Evolutionary conservation across 2,888 invertebrate species (phyloP), one percentile per base, ranked within the genome.

Genomic region (Rhogogaster chlorosoma): DNA sequence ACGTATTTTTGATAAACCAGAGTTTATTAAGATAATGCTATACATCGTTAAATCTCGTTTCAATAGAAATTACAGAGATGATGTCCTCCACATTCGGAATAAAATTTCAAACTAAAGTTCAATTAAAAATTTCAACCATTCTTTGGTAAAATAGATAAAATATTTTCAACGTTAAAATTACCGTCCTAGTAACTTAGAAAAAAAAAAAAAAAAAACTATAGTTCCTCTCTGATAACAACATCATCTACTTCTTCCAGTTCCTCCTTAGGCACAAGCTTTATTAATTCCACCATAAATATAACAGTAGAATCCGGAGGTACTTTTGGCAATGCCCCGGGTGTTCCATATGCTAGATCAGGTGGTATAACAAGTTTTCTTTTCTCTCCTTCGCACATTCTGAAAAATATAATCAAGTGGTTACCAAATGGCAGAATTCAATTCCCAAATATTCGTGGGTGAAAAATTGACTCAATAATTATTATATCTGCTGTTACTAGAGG

Each of bases 301-400:
- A 98, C 94, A n/a, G 96, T 96, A 78, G 97, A 95, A 92, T 96
- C 95, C 83, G 96, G 96, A 67, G 98, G 98, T 90, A 98, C 98
- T 93, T 97, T 97, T 5, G 97, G 97, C 73, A 97, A 97, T 2
- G 97, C 96, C 83, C 98, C 98, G 83, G 95, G 94, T 84, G 95
- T 95, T 70, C 98, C 98, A 92, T 98, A 98, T 0, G 96, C 98
- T 87, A 98, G 93, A 89, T 98, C 97, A 12, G 98, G 95, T 18
- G 98, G 98, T 89, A 98, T 97, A 4, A 98, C 97, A 64, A 98
- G 94, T 91, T 97, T 97, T 83, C 98, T 95, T 91, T 97, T 97
- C 93, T 98, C 98, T 67, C 97, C 97, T 91, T 96, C 97, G 94
- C 98, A 98, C 97, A 98, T 98, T 80, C 95, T 95, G 91, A 32